phyloP scores from a whole-genome alignment of 2,888 invertebrate species.

The Clistopyga incitator region DNA sequence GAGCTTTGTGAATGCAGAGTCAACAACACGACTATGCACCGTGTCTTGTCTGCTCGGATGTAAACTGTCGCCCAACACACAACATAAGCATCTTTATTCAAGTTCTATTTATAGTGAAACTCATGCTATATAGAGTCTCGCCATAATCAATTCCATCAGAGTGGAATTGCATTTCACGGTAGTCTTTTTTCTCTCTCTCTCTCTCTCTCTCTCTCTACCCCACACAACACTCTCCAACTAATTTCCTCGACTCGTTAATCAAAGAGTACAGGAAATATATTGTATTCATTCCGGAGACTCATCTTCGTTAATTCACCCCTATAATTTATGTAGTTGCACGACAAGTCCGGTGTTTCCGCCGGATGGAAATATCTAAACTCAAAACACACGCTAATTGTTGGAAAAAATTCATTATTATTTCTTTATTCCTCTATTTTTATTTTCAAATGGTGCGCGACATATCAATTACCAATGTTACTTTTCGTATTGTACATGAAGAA shows the following conservation, averaged over 20 bases:
- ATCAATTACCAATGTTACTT: no score
- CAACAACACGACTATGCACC: neutral
- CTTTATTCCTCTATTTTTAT: no score
- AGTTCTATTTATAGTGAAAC: constrained; percentile 62
- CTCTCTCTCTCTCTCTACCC: no score
- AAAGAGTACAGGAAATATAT: constrained; percentile 37
- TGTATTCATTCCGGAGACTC: constrained; percentile 57
- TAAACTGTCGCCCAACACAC: constrained; percentile 58
- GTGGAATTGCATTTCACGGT: constrained; percentile 55
- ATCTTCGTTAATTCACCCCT: constrained; percentile 47
- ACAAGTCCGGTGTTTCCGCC: constrained; percentile 54
- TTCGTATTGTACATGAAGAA: no score
- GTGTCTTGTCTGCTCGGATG: constrained; percentile 37
- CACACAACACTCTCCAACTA: constrained; percentile 30
- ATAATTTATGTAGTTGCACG: constrained; percentile 28
- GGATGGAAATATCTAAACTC: constrained; percentile 20
- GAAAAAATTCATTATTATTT: no score
- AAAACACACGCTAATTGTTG: no score
- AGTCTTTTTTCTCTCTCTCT: constrained; percentile 53
- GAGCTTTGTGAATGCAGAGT: constrained; percentile 35
- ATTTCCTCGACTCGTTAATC: constrained; percentile 43
- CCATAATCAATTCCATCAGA: constrained; percentile 63
- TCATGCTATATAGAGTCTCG: constrained; percentile 46
- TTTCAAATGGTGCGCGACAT: no score
- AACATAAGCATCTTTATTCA: constrained; percentile 60